Evolutionary conservation across 2,888 invertebrate species (phyloP).

Genomic region (Tipula helvola): DNA sequence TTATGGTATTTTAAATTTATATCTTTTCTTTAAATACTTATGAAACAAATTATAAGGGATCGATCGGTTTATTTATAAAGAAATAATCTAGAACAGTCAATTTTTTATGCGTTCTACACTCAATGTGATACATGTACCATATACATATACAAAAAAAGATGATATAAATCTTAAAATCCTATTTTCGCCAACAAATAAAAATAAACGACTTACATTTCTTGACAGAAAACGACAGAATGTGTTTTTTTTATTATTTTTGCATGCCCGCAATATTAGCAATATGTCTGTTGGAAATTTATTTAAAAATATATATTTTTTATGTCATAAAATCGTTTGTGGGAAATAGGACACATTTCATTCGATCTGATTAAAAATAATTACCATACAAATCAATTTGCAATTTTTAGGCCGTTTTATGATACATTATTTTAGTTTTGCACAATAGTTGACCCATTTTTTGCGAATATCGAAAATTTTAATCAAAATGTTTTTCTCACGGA

Average conservation of each 20-base stretch:
- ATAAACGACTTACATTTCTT: not conserved
- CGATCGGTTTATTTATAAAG: not conserved
- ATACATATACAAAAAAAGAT: not conserved
- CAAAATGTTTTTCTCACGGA: too few species aligned
- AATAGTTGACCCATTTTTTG: too few species aligned
- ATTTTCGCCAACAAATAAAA: not conserved
- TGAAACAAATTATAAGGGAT: not conserved
- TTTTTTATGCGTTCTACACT: not conserved
- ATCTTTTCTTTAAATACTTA: not conserved
- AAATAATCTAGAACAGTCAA: not conserved
- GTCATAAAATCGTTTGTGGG: not conserved
- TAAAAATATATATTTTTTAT: not conserved
- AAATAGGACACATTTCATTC: not conserved
- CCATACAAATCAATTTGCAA: not conserved
- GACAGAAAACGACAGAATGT: not conserved
- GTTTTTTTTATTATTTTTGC: not conserved
- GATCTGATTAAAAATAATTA: not conserved
- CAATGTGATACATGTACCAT: not conserved
- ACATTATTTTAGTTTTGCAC: too few species aligned
- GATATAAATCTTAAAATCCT: slow-evolving; percentile 7
- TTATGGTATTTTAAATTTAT: slow-evolving; percentile 5
- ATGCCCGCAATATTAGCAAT: not conserved
- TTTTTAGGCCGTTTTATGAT: too few species aligned
- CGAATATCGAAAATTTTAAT: too few species aligned
- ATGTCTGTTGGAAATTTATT: not conserved